Percentiles rank a stretch among this genome's conserved stretches.
These are phyloP conservation scores for Megaptera novaeangliae DNA, from an alignment of 2,113 vertebrate genomes.

Conservation along the genomic window DNA sequence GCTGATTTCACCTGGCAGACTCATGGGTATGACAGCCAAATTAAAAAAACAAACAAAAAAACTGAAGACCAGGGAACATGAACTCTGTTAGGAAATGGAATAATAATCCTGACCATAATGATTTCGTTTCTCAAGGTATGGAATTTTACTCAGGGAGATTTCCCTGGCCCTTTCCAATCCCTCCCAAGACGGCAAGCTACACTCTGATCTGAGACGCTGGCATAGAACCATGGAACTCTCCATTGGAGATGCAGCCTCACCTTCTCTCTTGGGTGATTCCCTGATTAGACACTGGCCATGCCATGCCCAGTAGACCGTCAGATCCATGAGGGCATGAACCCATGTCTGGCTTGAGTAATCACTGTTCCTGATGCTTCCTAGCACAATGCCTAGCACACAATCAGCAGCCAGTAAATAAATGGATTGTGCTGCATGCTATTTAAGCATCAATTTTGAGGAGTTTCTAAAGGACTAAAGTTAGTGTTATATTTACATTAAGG, in stretches of 20 bases:
- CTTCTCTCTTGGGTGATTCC: not conserved
- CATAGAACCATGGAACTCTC: fast-evolving
- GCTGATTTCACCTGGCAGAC: not conserved
- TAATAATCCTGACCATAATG: not conserved
- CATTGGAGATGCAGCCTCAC: fast-evolving
- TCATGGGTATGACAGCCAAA: not conserved
- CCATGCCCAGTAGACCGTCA: too few species aligned
- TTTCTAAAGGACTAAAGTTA: not conserved
- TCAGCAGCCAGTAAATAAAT: not conserved
- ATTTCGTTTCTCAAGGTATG: not conserved
- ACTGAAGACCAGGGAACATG: not conserved
- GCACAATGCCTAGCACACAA: not conserved
- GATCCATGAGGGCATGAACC: not conserved
- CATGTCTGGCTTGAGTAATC: not conserved
- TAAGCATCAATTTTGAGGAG: not conserved
- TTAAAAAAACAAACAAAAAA: not conserved
- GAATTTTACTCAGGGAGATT: not conserved
- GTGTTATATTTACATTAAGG: not conserved
- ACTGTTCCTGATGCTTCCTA: not conserved
- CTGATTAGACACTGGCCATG: not conserved
- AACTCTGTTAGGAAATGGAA: not conserved
- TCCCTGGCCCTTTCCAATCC: not conserved
- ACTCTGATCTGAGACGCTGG: not conserved
- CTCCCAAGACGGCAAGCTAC: not conserved
- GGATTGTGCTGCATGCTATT: not conserved